These are phyloP conservation scores for Hippocampus kuda DNA, from an alignment of 2,797 vertebrate species.

Conservation along the genomic window DNA sequence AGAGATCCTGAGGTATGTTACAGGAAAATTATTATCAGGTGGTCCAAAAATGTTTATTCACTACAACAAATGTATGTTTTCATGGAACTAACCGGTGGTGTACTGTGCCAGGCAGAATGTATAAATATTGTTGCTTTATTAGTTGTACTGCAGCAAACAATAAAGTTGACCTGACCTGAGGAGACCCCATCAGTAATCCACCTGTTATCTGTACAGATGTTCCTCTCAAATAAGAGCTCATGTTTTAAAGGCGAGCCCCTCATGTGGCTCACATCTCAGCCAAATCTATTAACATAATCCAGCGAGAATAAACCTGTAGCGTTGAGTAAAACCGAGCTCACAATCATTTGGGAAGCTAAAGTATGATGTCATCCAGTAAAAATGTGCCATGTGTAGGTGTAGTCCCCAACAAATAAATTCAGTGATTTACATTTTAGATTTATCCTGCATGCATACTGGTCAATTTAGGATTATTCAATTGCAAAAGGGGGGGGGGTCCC, in stretches of 20 bases:
- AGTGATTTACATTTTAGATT: slow-evolving; percentile 1
- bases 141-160: neutral
- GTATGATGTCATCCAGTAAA: slow-evolving; percentile 57
- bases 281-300: slow-evolving; percentile 1
- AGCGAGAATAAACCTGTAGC: slow-evolving; percentile 1
- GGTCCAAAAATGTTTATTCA: neutral
- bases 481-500: neutral
- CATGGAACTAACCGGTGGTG: neutral
- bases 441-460: neutral
- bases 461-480: neutral
- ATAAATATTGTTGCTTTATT: neutral
- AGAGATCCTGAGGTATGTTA: neutral
- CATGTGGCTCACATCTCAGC: neutral
- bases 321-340: slow-evolving; percentile 1
- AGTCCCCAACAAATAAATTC: slow-evolving; percentile 28
- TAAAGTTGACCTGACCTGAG: slow-evolving; percentile 1
- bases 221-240: neutral
- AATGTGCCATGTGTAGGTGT: slow-evolving; percentile 36
- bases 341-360: slow-evolving; percentile 28
- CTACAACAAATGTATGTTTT: neutral
- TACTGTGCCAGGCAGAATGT: neutral
- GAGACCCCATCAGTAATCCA: slow-evolving; percentile 1
- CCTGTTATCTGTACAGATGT: slow-evolving; percentile 3
- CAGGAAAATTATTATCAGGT: neutral
- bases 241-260: neutral